These are phyloP conservation scores for Drosophila nr. fundita DNA, from an alignment of 2,888 invertebrate genomes.

Conservation along the genomic window DNA sequence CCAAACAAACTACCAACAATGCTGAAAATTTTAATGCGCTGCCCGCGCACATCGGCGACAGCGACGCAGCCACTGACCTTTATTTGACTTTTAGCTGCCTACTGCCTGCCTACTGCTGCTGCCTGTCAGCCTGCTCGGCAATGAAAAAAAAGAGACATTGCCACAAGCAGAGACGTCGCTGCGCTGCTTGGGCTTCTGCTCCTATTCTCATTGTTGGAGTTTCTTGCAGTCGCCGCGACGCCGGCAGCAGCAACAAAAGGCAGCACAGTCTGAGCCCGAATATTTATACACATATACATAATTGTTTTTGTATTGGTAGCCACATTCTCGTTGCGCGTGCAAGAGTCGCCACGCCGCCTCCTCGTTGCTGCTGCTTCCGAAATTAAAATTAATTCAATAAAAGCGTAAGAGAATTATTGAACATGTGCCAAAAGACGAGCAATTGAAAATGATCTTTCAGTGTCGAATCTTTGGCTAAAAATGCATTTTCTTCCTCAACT, in stretches of 20 bases:
- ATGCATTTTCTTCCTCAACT: constrained; percentile 16
- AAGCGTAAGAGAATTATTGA: constrained; percentile 58
- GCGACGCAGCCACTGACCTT: constrained; percentile 83
- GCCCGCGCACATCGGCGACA: constrained; percentile 53
- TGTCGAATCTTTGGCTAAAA: constrained; percentile 16
- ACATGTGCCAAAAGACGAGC: constrained; percentile 40
- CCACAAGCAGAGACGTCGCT: constrained; percentile 43
- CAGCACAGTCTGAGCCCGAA: constrained; percentile 13
- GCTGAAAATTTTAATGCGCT: constrained; percentile 63
- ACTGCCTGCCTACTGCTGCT: constrained; percentile 29
- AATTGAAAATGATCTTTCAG: constrained; percentile 25
- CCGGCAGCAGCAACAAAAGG: constrained; percentile 5
- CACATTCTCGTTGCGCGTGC: constrained; percentile 30
- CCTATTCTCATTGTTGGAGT: constrained; percentile 28
- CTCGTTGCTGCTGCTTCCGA: constrained; percentile 20
- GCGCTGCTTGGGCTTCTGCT: constrained; percentile 22
- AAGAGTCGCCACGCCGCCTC: constrained; percentile 16
- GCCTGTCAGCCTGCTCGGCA: constrained; percentile 44
- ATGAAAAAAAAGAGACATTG: constrained; percentile 53
- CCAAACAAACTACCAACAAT: constrained; percentile 71
- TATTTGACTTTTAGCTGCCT: constrained; percentile 84
- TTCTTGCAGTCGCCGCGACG: constrained; percentile 36
- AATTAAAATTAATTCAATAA: constrained; percentile 62
- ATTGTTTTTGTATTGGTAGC: constrained; percentile 7
- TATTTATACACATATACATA: neutral